Percentiles rank a stretch among this genome's conserved stretches.
These are phyloP conservation scores for Hippasteria phrygiana DNA, from an alignment of 53 echinoderm and acorn worm species.

Conservation along the genomic window DNA sequence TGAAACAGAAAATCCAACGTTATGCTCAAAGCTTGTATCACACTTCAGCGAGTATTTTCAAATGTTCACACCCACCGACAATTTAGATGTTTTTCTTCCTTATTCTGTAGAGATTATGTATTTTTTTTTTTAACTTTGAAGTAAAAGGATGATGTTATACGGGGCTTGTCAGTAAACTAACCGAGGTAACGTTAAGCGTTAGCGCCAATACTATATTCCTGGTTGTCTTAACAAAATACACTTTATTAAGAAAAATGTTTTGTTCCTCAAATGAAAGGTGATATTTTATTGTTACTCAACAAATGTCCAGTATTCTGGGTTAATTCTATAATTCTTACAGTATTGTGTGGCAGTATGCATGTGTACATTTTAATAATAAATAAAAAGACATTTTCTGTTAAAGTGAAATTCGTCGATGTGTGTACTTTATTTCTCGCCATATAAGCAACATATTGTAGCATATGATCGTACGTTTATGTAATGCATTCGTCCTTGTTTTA, in stretches of 20 bases:
- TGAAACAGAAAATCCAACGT: too few relatives aligned
- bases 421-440: background rate
- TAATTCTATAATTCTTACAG: too few relatives aligned
- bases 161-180: background rate
- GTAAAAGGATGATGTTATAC: background rate
- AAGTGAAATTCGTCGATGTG: background rate
- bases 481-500: too few relatives aligned
- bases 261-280: background rate
- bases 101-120: too few relatives aligned
- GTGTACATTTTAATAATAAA: slow-evolving; percentile 39
- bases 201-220: background rate
- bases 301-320: background rate
- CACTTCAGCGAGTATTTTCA: too few relatives aligned
- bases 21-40: too few relatives aligned
- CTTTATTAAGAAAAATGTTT: background rate
- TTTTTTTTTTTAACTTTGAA: background rate
- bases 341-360: slow-evolving; percentile 41
- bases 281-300: background rate
- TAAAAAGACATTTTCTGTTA: slow-evolving; percentile 3
- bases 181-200: background rate
- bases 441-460: too few relatives aligned
- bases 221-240: background rate
- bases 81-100: too few relatives aligned
- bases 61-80: too few relatives aligned
- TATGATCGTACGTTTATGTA: too few relatives aligned